Evolutionary conservation across 2,888 invertebrate species (phyloP).

Genomic region (Drosophila barbarae): DNA sequence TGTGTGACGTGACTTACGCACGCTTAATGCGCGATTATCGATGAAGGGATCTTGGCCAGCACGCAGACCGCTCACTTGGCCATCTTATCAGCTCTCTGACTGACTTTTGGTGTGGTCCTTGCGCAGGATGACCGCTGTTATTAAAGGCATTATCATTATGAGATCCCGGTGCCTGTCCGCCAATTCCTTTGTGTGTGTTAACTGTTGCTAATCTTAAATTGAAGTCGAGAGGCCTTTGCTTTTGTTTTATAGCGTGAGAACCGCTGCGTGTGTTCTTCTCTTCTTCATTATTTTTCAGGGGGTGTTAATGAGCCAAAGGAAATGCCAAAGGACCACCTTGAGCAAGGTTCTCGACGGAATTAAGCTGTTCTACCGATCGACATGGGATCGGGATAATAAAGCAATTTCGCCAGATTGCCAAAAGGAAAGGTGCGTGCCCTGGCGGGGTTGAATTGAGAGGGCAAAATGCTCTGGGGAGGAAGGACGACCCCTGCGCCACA

Average conservation of each 20-base stretch:
- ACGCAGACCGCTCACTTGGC: slow-evolving; percentile 51
- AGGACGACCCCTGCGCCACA: slow-evolving; percentile 41
- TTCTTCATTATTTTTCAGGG: slow-evolving; percentile 24
- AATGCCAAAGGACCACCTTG: slow-evolving; percentile 66
- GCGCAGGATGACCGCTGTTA: slow-evolving; percentile 71
- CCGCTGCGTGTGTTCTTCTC: slow-evolving; percentile 72
- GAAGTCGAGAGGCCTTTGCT: slow-evolving; percentile 49
- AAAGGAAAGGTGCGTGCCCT: slow-evolving; percentile 1
- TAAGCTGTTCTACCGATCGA: slow-evolving; percentile 55
- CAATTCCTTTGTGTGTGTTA: slow-evolving; percentile 63
- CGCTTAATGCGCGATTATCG: slow-evolving; percentile 73
- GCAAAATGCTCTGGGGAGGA: neutral
- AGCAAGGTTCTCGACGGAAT: slow-evolving; percentile 42
- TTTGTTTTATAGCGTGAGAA: slow-evolving; percentile 71
- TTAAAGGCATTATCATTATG: slow-evolving; percentile 70
- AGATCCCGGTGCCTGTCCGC: slow-evolving; percentile 40
- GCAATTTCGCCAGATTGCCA: slow-evolving; percentile 47
- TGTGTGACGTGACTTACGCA: slow-evolving; percentile 70
- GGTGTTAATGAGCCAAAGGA: slow-evolving; percentile 76
- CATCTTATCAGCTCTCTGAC: slow-evolving; percentile 59
- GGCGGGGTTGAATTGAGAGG: slow-evolving; percentile 12
- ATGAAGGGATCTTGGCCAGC: slow-evolving; percentile 59
- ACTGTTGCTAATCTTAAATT: slow-evolving; percentile 75
- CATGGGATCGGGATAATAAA: slow-evolving; percentile 56
- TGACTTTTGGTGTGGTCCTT: slow-evolving; percentile 56